Base-by-base conservation (phyloP, 2,797 vertebrate species). In the Enteromius mattozi region DNA sequence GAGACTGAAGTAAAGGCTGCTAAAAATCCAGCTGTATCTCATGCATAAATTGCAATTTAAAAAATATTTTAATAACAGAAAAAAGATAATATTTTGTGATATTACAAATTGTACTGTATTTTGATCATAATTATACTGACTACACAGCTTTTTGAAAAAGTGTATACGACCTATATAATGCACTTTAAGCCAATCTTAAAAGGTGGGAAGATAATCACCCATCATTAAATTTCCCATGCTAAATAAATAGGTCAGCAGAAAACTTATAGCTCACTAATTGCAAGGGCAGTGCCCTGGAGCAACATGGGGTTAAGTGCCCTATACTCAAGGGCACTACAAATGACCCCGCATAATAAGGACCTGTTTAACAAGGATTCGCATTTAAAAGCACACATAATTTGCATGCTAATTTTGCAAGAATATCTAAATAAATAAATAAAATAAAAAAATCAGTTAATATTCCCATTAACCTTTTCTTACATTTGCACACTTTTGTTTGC, bases 221-320 rank as follows among this genome's bases (percentile, higher is more conserved):
- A 40, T 56, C 21, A 35, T 47, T 19, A 27, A 12, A 78, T 84
- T 85, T 83, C 71, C 78, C 82, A 83, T 85, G 65, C 70, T 76
- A 76, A 88, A 85, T 80, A 85, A 86, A 88, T 85, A 82, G 76
- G 85, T 86, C 85, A 86, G 68, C 72, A 85, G 81, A 56, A 81
- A 69, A 40, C 33, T 5, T 54, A 54, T n/a, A 56, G 47, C 78
- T 40, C 78, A 54, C 21, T 80, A 80, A 69, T 54, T 76, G 70
- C 24, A 66, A 82, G 65, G n/a, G 37, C 21, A 77, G 27, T 47
- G n/a, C 51, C 19, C 65, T 49, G 47, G 33, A 24, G 78, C 78
- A 80, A 49, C 24, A 30, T 17, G 14, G 42, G 42, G 42, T 72
- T 72, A 72, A 72, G 70, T 72, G 42, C 70, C 45, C 47, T 51